Base-by-base conservation (phyloP, 2,797 vertebrate genomes). In the Sitta carolinensis region DNA sequence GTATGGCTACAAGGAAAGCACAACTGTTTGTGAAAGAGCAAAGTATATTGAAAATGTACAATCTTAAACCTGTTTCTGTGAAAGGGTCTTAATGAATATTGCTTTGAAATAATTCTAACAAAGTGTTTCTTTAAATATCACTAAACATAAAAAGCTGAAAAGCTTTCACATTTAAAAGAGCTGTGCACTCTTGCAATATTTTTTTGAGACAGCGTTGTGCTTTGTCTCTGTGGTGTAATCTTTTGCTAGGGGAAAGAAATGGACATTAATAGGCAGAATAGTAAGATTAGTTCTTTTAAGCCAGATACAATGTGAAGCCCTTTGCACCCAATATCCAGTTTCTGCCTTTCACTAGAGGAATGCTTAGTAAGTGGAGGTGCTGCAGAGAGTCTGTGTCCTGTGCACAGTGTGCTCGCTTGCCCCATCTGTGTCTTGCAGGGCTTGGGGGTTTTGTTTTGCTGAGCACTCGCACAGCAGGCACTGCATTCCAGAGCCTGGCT, bases 321-420 rank as follows among this genome's bases (percentile, higher is more conserved):
- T 72, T 64, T 59, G 47, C 36, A 50, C 21, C 29, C 21, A 9
- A 2, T 61, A 59, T 10, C 14, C 32, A 25, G 1, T 26, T 83
- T 8, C 52, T 57, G 50, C 1, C 54, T 74, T 51, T 59, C 14
- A 16, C 25, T 34, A 52, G 47, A 27, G 34, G 18, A 47, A 5
- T 8, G 3, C 55, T 40, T 57, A 13, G 17, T 43, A 38, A 26
- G 15, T 11, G 8, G 19, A 40, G 19, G 11, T 36, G 7, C 23
- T 26, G 15, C 0, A 3, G 11, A 5, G 23, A 19, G 9, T 67
- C 30, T 4, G 26, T 20, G 32, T 87, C 22, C 38, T 32, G 69
- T 1, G 1, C 0, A 0, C 2, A 0, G 6, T 15, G 13, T 54
- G 13, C 11, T 48, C 0, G 0, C 21, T 55, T 70, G 29, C 8